phyloP scores from a whole-genome alignment of 2,888 invertebrate genomes.

The Reticulitermes lucifugus region DNA sequence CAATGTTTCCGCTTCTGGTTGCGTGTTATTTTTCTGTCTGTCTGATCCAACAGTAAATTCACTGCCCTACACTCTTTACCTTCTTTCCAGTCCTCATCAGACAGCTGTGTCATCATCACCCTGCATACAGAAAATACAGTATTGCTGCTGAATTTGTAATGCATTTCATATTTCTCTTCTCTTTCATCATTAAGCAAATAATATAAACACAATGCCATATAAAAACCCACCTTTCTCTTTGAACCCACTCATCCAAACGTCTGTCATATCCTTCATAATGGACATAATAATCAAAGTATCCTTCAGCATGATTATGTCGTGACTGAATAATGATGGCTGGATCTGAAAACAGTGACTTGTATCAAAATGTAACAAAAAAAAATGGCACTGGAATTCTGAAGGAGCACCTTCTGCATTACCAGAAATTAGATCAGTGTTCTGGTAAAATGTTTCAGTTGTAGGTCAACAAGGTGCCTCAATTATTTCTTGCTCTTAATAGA shows the following conservation, averaged over 20 bases:
- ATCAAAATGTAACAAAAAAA: not conserved
- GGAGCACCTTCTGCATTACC: no score
- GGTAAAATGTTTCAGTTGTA: not conserved
- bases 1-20: constrained; percentile 97
- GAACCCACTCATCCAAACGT: constrained; percentile 96
- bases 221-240: constrained; percentile 61
- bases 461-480: no score
- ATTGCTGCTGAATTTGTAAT: not conserved
- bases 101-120: constrained; percentile 82
- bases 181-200: no score
- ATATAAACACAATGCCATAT: no score
- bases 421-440: no score
- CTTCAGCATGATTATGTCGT: constrained; percentile 78
- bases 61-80: constrained; percentile 65
- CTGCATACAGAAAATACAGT: constrained; percentile 60
- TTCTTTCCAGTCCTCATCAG: constrained; percentile 66
- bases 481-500: no score
- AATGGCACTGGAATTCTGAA: not conserved
- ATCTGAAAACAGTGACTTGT: constrained; percentile 66
- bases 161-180: no score
- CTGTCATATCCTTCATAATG: constrained; percentile 97
- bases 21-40: constrained; percentile 92
- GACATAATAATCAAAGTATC: constrained; percentile 92
- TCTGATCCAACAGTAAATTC: constrained; percentile 76
- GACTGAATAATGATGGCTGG: constrained; percentile 95